These are phyloP conservation scores for Colossoma macropomum DNA, from an alignment of 2,113 vertebrate genomes.

Conservation along the genomic window DNA sequence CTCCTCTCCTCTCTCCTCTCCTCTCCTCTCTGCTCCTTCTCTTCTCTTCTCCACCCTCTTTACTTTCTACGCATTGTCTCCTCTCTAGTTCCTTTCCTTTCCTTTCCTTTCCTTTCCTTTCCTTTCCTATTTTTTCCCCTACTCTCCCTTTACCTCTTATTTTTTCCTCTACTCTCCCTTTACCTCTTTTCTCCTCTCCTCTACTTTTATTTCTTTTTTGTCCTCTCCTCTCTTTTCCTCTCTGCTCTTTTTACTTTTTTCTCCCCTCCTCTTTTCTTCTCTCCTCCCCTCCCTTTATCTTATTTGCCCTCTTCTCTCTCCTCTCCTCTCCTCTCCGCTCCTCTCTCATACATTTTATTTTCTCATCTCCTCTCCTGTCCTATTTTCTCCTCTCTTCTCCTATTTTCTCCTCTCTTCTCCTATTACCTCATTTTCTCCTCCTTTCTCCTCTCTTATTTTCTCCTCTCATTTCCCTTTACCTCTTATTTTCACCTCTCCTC, in stretches of 20 bases:
- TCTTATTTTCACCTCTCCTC: background rate
- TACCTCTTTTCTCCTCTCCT: conserved; percentile 5
- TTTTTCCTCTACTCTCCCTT: background rate
- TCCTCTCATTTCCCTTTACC: too few species aligned
- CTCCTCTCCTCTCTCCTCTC: background rate
- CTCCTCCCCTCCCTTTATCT: background rate
- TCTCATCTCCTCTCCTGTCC: too few species aligned
- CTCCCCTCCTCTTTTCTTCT: background rate
- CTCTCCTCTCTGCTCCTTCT: conserved; percentile 7
- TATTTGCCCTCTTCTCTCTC: background rate
- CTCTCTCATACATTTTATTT: background rate
- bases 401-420: background rate
- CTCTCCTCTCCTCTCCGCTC: background rate
- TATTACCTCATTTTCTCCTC: too few species aligned
- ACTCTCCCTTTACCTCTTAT: background rate
- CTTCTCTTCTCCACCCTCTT: background rate
- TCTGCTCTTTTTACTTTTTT: too few species aligned
- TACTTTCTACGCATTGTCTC: conserved; percentile 4
- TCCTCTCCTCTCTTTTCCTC: background rate
- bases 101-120: conserved; percentile 2
- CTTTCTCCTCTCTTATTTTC: background rate
- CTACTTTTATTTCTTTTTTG: background rate
- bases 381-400: background rate
- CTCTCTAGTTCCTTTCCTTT: background rate
- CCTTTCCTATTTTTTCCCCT: background rate